These are phyloP conservation scores for Schizaphis graminum DNA, from an alignment of 2,888 invertebrate genomes.

Conservation along the genomic window DNA sequence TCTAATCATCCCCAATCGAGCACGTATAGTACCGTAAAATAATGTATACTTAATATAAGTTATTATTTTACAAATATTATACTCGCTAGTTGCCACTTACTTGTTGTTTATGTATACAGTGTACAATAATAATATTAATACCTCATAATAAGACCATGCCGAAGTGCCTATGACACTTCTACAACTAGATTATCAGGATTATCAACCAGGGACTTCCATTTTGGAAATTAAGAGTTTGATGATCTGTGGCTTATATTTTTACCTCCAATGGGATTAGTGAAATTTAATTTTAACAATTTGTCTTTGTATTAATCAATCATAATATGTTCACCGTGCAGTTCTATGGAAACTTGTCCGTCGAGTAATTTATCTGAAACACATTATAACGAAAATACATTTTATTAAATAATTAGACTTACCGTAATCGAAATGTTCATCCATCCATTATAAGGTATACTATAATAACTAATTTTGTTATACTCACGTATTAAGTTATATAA, in stretches of 20 bases:
- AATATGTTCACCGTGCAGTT: neutral
- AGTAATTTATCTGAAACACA: neutral
- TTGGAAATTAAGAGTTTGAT: neutral
- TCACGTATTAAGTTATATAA: neutral
- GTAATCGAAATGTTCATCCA: neutral
- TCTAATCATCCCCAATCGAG: neutral
- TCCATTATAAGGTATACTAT: neutral
- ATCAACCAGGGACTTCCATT: neutral
- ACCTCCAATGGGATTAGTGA: neutral
- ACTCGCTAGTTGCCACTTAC: neutral
- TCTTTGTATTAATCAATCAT: neutral
- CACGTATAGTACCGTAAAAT: neutral
- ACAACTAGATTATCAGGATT: neutral
- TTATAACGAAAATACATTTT: neutral
- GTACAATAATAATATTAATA: neutral
- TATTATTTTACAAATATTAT: neutral
- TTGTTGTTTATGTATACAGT: neutral
- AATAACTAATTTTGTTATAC: neutral
- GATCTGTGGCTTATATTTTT: neutral
- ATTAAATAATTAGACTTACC: neutral
- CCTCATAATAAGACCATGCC: neutral
- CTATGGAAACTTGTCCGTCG: neutral
- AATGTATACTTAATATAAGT: neutral
- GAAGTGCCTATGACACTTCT: neutral
- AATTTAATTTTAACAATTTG: neutral